Conservation (phyloP, 2,888 invertebrate genomes). For the Cataglyphis livida region DNA sequence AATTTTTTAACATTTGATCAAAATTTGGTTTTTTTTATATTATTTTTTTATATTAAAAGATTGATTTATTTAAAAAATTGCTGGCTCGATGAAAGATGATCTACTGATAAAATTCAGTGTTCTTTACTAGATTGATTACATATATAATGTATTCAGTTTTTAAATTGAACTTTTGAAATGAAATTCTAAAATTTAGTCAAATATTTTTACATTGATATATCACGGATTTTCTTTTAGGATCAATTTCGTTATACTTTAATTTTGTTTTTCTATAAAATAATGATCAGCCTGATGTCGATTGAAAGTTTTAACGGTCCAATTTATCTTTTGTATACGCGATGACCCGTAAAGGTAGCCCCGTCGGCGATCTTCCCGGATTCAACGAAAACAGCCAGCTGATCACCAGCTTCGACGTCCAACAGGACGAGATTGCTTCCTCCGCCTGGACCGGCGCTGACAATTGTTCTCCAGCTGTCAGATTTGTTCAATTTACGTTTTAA, state of each 20-base stretch:
- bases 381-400: constrained; percentile 84
- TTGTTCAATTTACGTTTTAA: constrained; percentile 81
- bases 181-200: background rate
- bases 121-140: background rate
- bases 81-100: background rate
- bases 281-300: background rate
- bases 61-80: background rate
- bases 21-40: background rate
- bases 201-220: background rate
- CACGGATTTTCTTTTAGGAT: background rate
- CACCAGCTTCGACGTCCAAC: constrained; percentile 83
- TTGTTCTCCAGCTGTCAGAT: constrained; percentile 78
- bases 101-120: background rate
- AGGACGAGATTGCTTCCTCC: constrained; percentile 84
- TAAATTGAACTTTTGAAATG: background rate
- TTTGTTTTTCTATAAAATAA: background rate
- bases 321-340: constrained; percentile 84
- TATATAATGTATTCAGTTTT: background rate
- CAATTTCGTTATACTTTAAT: constrained; percentile 22
- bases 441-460: constrained; percentile 77
- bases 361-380: constrained; percentile 79
- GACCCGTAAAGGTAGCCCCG: constrained; percentile 83
- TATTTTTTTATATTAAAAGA: background rate
- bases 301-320: constrained; percentile 15
- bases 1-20: background rate